Base-by-base conservation (phyloP, 2,797 vertebrate species). In the Melanotaenia maccullochi region DNA sequence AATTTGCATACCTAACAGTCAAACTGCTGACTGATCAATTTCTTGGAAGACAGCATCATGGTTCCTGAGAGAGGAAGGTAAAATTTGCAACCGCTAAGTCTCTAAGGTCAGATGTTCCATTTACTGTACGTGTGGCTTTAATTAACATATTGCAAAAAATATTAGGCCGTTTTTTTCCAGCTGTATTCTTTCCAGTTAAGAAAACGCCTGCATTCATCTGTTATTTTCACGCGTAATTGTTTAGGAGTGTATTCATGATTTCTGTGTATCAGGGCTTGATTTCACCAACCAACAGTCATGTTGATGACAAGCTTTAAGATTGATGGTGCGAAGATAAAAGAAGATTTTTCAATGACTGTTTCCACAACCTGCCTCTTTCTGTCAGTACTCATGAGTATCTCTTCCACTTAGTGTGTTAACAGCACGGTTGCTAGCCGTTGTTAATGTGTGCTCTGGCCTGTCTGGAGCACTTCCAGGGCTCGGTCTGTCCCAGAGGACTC, bases 1-100 rank as follows among this genome's bases (percentile, higher is more conserved):
- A 82, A 97, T 98, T 99, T 99, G 97, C 97, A 98, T 99, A 95
- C 75, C 93, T 86, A 92, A 92, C 92, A 83, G 93, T 93, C 94
- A 94, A 90, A 91, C 75, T 75, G 85, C 81, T 87, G 81, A 90
- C 85, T 77, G 70, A 89, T 90, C 77, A 79, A 91, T 90, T 97
- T 97, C 96, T 96, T 97, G 95, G 96, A 97, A 97, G 94, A 94
- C 85, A 76, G 89, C 90, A 4, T 49, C 80, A 76, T 66, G 63
- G 73, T 82, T 86, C 69, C 79, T 81, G 81, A 81, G 63, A 85
- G 69, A 85, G 88, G 92, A 92, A 92, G 84, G 78, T 82, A 30
- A 71, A 84, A 78, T 81, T 82, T 92, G 85, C 86, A 90, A 89
- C 71, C 71, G 68, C 68, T 6, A 54, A 71, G 24, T 83, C 75